Evolutionary conservation across 2,888 invertebrate species (phyloP).

Genomic region (Baccha elongata): DNA sequence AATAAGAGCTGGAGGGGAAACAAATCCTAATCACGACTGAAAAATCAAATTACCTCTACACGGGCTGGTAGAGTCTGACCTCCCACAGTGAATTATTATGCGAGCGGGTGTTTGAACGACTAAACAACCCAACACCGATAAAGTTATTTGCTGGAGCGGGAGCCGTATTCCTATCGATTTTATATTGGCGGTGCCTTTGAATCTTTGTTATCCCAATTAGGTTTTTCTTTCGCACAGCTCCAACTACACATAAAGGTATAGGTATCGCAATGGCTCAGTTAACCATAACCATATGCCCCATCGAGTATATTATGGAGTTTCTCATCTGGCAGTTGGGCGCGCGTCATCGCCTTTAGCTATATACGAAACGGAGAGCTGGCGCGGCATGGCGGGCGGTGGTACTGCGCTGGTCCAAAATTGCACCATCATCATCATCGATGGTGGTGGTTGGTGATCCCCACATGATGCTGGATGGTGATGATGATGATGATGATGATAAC

Average conservation of each 20-base stretch:
- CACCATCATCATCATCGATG: slow-evolving; percentile 55
- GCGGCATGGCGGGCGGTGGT: background rate
- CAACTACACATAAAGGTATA: slow-evolving; percentile 36
- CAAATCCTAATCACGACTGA: slow-evolving; percentile 53
- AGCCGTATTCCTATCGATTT: slow-evolving; percentile 75
- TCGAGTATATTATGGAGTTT: slow-evolving; percentile 17
- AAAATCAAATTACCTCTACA: slow-evolving; percentile 60
- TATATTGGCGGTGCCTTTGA: slow-evolving; percentile 77
- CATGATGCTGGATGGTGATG: slow-evolving; percentile 23
- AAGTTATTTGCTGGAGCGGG: slow-evolving; percentile 76
- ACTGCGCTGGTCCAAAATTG: slow-evolving; percentile 58
- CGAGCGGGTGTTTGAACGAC: slow-evolving; percentile 54
- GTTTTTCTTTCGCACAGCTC: slow-evolving; percentile 71
- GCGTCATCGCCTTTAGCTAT: slow-evolving; percentile 72
- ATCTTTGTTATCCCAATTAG: slow-evolving; percentile 76
- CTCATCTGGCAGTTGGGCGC: slow-evolving; percentile 68
- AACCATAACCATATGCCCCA: slow-evolving; percentile 36
- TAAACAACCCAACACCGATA: slow-evolving; percentile 74
- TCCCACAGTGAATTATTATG: slow-evolving; percentile 64
- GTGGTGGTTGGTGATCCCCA: slow-evolving; percentile 39
- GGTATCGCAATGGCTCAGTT: slow-evolving; percentile 54
- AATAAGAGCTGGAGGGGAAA: background rate
- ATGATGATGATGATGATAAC: slow-evolving; percentile 69
- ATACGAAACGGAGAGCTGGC: background rate
- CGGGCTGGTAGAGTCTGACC: slow-evolving; percentile 32